Percentiles rank a stretch among this genome's conserved stretches.
Conservation (phyloP, 2,888 invertebrate species). For the Microctonus hyperodae region DNA sequence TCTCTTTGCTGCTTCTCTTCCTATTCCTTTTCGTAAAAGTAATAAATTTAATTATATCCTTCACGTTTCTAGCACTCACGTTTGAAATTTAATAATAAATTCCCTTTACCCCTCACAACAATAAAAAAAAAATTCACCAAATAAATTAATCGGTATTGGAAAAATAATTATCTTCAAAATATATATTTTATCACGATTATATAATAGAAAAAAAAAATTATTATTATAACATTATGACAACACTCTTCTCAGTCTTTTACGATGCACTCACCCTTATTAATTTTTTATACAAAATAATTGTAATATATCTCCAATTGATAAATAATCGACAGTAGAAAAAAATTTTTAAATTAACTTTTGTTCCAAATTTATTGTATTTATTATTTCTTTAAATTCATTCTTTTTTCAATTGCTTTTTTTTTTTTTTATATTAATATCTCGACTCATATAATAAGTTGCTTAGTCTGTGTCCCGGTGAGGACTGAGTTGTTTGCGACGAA, state of each 20-base stretch:
- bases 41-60: conserved; percentile 20
- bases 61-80: conserved; percentile 12
- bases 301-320: too few relatives aligned
- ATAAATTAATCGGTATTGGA: neutral
- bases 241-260: conserved; percentile 9
- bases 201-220: neutral
- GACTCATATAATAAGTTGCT: conserved; percentile 51
- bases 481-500: conserved; percentile 52
- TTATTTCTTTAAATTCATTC: conserved; percentile 17
- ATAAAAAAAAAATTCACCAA: neutral
- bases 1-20: conserved; percentile 14
- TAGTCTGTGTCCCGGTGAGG: conserved; percentile 57
- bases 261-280: conserved; percentile 5
- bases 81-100: neutral
- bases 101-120: neutral
- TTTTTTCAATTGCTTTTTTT: conserved; percentile 21
- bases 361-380: neutral
- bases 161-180: neutral
- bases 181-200: neutral
- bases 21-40: neutral
- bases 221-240: neutral
- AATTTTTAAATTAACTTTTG: neutral
- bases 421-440: too few relatives aligned
- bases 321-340: neutral
- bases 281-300: conserved; percentile 3